Evolutionary conservation across 2,888 invertebrate species (phyloP), one percentile per base, ranked within the genome.

Genomic region (Parnassius orleans): DNA sequence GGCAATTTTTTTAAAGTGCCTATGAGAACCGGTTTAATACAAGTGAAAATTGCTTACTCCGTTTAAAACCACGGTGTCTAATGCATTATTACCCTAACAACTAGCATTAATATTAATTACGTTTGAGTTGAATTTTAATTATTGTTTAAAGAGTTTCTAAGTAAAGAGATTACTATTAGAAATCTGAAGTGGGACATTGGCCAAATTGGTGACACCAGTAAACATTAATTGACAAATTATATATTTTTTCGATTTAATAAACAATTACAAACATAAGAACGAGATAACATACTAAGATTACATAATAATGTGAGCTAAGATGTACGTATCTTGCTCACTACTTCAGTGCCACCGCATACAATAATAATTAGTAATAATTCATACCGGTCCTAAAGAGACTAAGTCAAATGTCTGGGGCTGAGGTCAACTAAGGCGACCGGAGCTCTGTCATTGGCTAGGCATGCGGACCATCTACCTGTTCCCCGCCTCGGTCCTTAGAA

Each of bases 1-100:
- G 83, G 81, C 78, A 83, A 81, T 84, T 89, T 87, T 86, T 89
- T 86, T 77, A 50, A 75, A 75, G 71, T 76, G 79, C 73, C 77
- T 81, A 81, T 83, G 80, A 83, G 83, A 79, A 83, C 82, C 78
- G 81, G 84, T 84, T 85, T 82, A 7, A 75, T 76, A 80, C 78
- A 75, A 80, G 76, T 77, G 78, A 77, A 76, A 75, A 80, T 82
- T 71, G 83, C 83, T 79, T 67, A 77, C 71, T 82, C 84, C 80
- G 78, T 75, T 77, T 84, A 44, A 83, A 86, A 86, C 81, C 80
- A 80, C 79, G 77, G 82, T 78, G 80, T 73, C 73, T 73, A 72
- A 67, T 75, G 72, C 74, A 76, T 73, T 78, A 73, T 77, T 80
- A 79, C 77, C 11, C 3, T 15, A 62, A 33, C 33, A 33, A 65